Conservation (phyloP, 1,140 invertebrate genomes). For the Aphelinus certus region DNA sequence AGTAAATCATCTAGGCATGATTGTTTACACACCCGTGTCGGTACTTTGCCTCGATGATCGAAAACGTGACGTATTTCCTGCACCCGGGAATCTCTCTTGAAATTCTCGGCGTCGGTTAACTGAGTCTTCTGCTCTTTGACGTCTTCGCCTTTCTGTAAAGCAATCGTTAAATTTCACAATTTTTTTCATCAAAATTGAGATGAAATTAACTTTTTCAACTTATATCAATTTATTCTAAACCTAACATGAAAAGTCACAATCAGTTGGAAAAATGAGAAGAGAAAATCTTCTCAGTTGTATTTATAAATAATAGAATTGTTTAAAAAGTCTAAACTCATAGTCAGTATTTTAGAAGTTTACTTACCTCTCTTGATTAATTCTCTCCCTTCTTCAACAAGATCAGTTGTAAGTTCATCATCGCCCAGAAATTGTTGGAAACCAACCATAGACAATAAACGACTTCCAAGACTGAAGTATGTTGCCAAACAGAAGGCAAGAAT, state of each 20-base stretch:
- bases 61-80: slow-evolving; percentile 64
- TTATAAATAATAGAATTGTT: too few species aligned
- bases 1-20: slow-evolving; percentile 1
- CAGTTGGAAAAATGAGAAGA: too few species aligned
- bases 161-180: neutral
- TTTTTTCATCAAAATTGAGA: neutral
- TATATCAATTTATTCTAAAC: too few species aligned
- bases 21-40: slow-evolving; percentile 62
- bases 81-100: slow-evolving; percentile 71
- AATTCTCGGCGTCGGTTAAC: slow-evolving; percentile 77
- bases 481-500: slow-evolving; percentile 93
- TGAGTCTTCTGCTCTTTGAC: slow-evolving; percentile 83
- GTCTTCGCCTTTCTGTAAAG: slow-evolving; percentile 77
- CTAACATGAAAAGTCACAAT: too few species aligned
- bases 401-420: slow-evolving; percentile 91
- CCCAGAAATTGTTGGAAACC: slow-evolving; percentile 97
- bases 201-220: too few species aligned
- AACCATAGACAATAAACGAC: slow-evolving; percentile 84
- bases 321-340: slow-evolving; percentile 5
- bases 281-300: too few species aligned
- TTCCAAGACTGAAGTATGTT: slow-evolving; percentile 95
- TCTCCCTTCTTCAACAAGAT: slow-evolving; percentile 92
- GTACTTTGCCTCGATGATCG: slow-evolving; percentile 67
- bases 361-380: slow-evolving; percentile 87
- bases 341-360: slow-evolving; percentile 18